phyloP scores from a whole-genome alignment of 2,113 vertebrate genomes.

The Mus pahari region DNA sequence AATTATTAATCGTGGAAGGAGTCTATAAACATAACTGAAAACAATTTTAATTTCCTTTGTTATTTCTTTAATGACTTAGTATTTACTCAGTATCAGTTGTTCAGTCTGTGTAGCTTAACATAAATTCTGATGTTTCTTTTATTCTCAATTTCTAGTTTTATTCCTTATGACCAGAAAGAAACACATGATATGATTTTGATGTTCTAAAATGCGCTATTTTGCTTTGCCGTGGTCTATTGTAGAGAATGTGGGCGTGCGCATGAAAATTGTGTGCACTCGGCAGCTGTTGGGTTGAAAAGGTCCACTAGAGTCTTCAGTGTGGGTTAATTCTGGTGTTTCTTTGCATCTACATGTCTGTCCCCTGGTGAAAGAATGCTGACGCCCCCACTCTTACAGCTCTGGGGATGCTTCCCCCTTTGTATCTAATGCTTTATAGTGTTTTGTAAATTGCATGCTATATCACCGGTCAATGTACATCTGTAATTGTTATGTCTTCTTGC shows the following conservation, averaged over 20 bases:
- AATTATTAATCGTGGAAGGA: background rate
- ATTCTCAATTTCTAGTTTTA: background rate
- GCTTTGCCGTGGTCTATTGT: background rate
- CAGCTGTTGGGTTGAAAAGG: background rate
- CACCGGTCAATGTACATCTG: background rate
- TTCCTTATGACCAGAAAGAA: background rate
- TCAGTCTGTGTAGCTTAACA: background rate
- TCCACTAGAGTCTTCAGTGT: background rate
- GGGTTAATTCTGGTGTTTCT: background rate
- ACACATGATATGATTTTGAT: background rate
- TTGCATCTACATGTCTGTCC: background rate
- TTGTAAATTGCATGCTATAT: background rate
- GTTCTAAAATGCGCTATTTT: background rate
- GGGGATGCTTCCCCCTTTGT: background rate
- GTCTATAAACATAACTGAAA: background rate
- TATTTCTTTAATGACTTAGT: background rate
- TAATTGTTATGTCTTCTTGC: background rate
- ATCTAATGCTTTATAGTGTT: background rate
- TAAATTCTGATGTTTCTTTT: background rate
- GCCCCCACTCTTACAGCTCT: background rate
- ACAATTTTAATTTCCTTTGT: background rate
- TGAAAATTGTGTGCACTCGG: background rate
- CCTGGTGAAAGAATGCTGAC: background rate
- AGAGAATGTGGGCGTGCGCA: background rate
- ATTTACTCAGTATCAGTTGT: background rate